phyloP scores from a whole-genome alignment of 1,140 invertebrate species.

The Sipha flava region DNA sequence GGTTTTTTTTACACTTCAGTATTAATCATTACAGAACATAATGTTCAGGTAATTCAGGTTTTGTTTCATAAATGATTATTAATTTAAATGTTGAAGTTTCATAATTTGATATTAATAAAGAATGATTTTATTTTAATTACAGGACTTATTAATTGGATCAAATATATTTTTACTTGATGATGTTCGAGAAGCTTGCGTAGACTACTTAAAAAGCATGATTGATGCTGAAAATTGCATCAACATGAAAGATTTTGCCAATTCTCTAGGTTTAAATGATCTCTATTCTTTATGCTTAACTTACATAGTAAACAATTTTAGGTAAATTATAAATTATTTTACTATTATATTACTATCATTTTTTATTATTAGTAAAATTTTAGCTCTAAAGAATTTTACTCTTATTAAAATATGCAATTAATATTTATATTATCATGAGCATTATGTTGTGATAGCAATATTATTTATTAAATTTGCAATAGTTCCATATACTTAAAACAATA shows the following conservation, averaged over 20 bases:
- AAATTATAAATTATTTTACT: background rate
- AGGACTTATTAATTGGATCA: background rate
- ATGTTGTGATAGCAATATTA: too few species aligned
- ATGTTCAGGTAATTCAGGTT: conserved; percentile 3
- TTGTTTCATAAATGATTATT: background rate
- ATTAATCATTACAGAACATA: background rate
- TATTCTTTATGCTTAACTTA: background rate
- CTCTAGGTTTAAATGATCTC: background rate
- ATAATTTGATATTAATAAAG: too few species aligned
- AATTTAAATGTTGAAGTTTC: too few species aligned
- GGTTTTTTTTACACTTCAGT: background rate
- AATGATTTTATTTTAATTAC: background rate
- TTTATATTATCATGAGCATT: too few species aligned
- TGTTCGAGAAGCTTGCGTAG: background rate
- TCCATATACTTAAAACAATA: too few species aligned
- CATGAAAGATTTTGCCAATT: background rate
- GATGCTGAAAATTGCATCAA: background rate
- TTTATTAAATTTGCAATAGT: too few species aligned
- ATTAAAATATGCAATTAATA: too few species aligned
- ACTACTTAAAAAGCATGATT: background rate
- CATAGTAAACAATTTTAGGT: background rate
- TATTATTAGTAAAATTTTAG: too few species aligned
- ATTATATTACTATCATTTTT: too few species aligned
- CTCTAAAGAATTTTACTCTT: too few species aligned
- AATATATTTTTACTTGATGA: background rate